Conservation (phyloP, 2,888 invertebrate species). For the Stictocephala bisonia region DNA sequence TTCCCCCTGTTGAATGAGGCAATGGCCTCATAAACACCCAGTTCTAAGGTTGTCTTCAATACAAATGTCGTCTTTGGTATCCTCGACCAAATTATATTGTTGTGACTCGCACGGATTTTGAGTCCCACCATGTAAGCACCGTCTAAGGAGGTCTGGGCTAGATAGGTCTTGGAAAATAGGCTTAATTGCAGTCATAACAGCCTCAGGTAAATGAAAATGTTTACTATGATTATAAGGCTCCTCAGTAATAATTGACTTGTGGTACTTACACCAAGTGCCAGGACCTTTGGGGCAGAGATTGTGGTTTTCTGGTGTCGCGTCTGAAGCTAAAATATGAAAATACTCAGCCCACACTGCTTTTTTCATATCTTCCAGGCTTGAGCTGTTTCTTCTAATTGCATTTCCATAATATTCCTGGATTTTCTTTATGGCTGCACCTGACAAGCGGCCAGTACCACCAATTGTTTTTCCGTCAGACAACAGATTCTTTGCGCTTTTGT, state of each 20-base stretch:
- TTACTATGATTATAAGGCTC: constrained; percentile 46
- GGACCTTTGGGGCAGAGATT: constrained; percentile 54
- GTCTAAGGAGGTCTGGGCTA: constrained; percentile 45
- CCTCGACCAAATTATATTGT: constrained; percentile 37
- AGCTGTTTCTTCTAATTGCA: constrained; percentile 53
- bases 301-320: constrained; percentile 56
- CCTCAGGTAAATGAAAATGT: constrained; percentile 40
- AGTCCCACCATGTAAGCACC: constrained; percentile 48
- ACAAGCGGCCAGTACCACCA: constrained; percentile 54
- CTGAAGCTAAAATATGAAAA: constrained; percentile 54
- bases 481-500: background rate
- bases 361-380: constrained; percentile 55
- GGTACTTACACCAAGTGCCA: constrained; percentile 56
- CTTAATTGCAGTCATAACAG: constrained; percentile 41
- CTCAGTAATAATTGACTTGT: constrained; percentile 39
- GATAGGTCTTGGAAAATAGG: constrained; percentile 50
- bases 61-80: constrained; percentile 33
- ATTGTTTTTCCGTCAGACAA: constrained; percentile 48
- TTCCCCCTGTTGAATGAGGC: too few relatives aligned
- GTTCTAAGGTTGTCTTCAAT: constrained; percentile 5
- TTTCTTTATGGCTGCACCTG: constrained; percentile 53
- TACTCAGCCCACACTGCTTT: constrained; percentile 58
- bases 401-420: constrained; percentile 57
- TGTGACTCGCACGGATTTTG: constrained; percentile 38
- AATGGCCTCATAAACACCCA: constrained; percentile 31